Conservation (phyloP, 2,113 vertebrate species). For the Smithornis capensis region DNA sequence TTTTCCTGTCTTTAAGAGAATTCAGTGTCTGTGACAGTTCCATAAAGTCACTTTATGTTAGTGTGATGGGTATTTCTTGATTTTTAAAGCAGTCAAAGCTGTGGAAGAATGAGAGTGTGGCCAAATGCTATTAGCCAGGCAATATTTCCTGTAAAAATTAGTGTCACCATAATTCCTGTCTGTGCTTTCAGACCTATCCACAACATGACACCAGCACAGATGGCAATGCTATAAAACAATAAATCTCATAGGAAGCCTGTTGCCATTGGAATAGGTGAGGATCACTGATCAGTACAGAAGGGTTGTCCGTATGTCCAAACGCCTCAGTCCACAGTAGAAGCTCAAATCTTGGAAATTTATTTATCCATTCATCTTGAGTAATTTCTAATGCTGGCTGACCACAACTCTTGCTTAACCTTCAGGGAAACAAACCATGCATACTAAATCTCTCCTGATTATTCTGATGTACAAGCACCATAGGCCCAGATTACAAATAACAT, state of each 20-base stretch:
- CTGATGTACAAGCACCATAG: slow-evolving; percentile 14
- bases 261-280: neutral
- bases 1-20: neutral
- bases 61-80: neutral
- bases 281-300: neutral
- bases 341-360: slow-evolving; percentile 5
- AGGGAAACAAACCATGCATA: slow-evolving; percentile 1
- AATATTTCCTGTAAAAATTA: neutral
- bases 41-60: neutral
- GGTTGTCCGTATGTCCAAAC: neutral
- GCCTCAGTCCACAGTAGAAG: neutral
- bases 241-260: neutral
- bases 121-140: neutral
- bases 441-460: slow-evolving; percentile 30
- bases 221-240: neutral
- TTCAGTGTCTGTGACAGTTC: neutral
- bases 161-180: neutral
- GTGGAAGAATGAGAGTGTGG: neutral
- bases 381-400: slow-evolving; percentile 21
- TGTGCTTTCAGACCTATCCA: neutral
- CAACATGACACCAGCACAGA: slow-evolving; percentile 21
- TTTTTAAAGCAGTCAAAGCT: neutral
- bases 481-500: neutral
- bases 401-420: slow-evolving; percentile 13
- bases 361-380: neutral